Evolutionary conservation across 2,113 vertebrate genomes (phyloP).

Genomic region (Thunnus thynnus): DNA sequence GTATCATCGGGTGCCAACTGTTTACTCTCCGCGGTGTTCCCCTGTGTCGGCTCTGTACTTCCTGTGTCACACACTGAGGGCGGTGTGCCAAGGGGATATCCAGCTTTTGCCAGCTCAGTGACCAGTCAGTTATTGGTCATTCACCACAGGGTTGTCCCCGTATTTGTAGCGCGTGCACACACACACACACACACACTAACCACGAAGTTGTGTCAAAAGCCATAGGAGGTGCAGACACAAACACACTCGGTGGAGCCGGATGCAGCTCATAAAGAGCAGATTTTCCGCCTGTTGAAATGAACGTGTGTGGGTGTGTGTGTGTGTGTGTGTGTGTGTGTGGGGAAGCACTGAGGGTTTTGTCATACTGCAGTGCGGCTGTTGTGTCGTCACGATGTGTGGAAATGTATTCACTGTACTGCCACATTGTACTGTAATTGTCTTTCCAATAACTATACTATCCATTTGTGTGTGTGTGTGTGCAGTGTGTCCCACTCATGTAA

Average conservation of each 20-base stretch:
- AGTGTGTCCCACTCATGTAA: constrained; percentile 29
- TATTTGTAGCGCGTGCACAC: background rate
- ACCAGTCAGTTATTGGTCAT: constrained; percentile 63
- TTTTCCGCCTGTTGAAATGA: constrained; percentile 31
- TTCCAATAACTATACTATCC: constrained; percentile 25
- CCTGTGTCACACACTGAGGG: constrained; percentile 65
- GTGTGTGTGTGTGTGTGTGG: background rate
- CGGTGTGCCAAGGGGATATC: constrained; percentile 72
- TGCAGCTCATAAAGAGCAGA: constrained; percentile 16
- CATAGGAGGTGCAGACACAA: constrained; percentile 5
- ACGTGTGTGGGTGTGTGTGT: constrained; percentile 4
- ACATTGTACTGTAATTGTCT: constrained; percentile 36
- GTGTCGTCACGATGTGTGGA: constrained; percentile 25
- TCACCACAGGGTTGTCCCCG: constrained; percentile 69
- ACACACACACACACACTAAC: constrained; percentile 3
- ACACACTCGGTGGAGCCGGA: constrained; percentile 15
- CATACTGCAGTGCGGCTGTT: constrained; percentile 53
- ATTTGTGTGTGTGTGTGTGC: background rate
- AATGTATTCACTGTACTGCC: background rate
- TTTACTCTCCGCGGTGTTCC: background rate
- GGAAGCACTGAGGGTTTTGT: constrained; percentile 39
- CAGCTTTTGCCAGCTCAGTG: constrained; percentile 72
- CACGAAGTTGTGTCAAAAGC: constrained; percentile 37
- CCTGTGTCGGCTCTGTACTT: constrained; percentile 23
- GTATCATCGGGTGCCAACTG: constrained; percentile 53